Percentiles rank a stretch among this genome's conserved stretches.
phyloP scores from a whole-genome alignment of 2,113 vertebrate genomes.

The Manacus vitellinus region DNA sequence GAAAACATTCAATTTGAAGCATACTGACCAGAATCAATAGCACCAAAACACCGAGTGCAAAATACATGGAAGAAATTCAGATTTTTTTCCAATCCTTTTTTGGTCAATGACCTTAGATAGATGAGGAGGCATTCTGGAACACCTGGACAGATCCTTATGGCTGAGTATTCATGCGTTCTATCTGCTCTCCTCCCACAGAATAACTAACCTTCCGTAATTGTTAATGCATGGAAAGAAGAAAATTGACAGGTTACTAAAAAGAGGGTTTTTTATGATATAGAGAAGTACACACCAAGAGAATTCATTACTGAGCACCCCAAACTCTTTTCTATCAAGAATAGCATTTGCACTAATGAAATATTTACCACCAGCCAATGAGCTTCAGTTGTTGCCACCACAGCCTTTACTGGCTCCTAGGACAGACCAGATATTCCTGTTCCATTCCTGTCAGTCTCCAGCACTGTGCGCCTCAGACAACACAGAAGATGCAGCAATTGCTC shows the following conservation, averaged over 20 bases:
- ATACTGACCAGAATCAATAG: neutral
- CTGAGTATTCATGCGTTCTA: neutral
- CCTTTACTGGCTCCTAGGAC: neutral
- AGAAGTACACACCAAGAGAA: neutral
- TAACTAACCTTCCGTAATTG: neutral
- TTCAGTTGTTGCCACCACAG: neutral
- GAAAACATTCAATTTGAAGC: neutral
- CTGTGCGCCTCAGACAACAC: neutral
- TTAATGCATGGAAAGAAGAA: neutral
- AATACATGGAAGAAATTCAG: neutral
- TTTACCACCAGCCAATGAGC: neutral
- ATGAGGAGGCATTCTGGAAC: neutral
- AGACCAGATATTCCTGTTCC: neutral
- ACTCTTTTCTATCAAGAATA: neutral
- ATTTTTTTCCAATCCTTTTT: neutral
- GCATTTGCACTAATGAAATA: neutral
- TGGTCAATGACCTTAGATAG: neutral
- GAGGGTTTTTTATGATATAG: neutral
- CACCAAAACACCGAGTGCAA: neutral
- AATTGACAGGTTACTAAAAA: neutral
- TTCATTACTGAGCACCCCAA: neutral
- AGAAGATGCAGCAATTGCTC: neutral
- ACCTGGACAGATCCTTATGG: neutral
- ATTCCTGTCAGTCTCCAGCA: rapidly evolving
- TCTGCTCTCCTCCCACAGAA: neutral